Evolutionary conservation across 2,113 vertebrate species (phyloP).

Genomic region (Sander lucioperca): DNA sequence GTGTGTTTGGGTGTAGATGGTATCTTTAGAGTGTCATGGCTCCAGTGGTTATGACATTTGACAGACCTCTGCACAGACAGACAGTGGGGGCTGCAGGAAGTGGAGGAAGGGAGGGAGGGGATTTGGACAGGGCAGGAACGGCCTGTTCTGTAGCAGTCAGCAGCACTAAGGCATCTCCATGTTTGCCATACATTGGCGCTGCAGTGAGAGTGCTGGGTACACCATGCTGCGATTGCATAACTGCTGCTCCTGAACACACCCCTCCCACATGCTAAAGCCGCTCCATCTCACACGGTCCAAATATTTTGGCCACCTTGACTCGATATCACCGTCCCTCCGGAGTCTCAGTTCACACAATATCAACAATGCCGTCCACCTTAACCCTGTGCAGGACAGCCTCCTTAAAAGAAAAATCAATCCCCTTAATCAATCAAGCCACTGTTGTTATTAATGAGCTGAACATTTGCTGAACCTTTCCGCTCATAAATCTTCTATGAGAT

Average conservation of each 20-base stretch:
- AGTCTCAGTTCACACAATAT: background rate
- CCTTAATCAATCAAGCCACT: conserved; percentile 41
- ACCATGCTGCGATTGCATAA: conserved; percentile 84
- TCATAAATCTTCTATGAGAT: conserved; percentile 56
- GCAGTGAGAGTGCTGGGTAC: conserved; percentile 69
- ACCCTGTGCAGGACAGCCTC: conserved; percentile 16
- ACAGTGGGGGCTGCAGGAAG: conserved; percentile 7
- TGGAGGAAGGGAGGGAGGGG: background rate
- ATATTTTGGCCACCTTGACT: conserved; percentile 46
- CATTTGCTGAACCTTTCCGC: conserved; percentile 26
- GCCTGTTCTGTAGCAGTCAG: conserved; percentile 77
- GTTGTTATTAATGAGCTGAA: conserved; percentile 42
- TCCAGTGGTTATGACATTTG: conserved; percentile 62
- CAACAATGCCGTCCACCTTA: conserved; percentile 15
- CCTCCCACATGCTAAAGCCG: conserved; percentile 72
- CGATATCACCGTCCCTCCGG: background rate
- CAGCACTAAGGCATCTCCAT: conserved; percentile 64
- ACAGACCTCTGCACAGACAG: conserved; percentile 55
- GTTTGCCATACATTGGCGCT: conserved; percentile 72
- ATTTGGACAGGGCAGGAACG: conserved; percentile 48
- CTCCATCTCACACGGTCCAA: conserved; percentile 49
- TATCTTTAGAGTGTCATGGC: conserved; percentile 43
- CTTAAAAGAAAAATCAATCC: conserved; percentile 41
- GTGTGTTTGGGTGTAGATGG: conserved; percentile 31
- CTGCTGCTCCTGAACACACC: conserved; percentile 67